Conservation (phyloP, 2,113 vertebrate genomes). For the Hyla sarda region DNA sequence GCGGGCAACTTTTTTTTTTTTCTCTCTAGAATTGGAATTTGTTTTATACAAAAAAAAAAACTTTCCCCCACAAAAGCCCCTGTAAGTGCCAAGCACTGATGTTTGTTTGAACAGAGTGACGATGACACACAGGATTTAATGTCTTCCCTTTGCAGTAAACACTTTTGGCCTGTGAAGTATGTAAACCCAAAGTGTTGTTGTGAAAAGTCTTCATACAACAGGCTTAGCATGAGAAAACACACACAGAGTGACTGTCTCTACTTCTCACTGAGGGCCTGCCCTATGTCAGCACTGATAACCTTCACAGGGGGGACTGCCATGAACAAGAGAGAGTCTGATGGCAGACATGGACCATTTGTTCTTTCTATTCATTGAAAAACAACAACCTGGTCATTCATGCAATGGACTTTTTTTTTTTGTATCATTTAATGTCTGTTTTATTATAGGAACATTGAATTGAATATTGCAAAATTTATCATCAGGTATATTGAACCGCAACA, state of each 20-base stretch:
- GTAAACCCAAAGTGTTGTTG: conserved; percentile 63
- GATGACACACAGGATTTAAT: conserved; percentile 34
- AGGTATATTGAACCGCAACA: no score
- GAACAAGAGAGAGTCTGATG: conserved; percentile 49
- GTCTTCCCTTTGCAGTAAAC: conserved; percentile 20
- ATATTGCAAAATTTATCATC: neutral
- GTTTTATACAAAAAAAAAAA: neutral
- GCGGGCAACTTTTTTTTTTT: neutral
- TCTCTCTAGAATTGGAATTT: conserved; percentile 13
- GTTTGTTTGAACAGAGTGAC: conserved; percentile 60
- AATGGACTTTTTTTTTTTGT: neutral
- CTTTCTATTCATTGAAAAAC: neutral
- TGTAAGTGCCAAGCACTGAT: neutral
- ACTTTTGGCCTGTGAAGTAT: conserved; percentile 47
- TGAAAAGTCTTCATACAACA: conserved; percentile 62
- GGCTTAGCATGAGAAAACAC: conserved; percentile 65
- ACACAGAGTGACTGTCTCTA: conserved; percentile 46
- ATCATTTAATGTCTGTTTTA: no score
- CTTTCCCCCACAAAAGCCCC: conserved; percentile 25
- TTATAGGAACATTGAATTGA: neutral
- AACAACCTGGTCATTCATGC: neutral
- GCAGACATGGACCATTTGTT: conserved; percentile 55
- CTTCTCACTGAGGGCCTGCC: conserved; percentile 55
- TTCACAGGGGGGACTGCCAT: conserved; percentile 17
- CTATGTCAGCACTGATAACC: conserved; percentile 60